Base-by-base conservation (phyloP, 2,113 vertebrate species). In the Rallus limicola region DNA sequence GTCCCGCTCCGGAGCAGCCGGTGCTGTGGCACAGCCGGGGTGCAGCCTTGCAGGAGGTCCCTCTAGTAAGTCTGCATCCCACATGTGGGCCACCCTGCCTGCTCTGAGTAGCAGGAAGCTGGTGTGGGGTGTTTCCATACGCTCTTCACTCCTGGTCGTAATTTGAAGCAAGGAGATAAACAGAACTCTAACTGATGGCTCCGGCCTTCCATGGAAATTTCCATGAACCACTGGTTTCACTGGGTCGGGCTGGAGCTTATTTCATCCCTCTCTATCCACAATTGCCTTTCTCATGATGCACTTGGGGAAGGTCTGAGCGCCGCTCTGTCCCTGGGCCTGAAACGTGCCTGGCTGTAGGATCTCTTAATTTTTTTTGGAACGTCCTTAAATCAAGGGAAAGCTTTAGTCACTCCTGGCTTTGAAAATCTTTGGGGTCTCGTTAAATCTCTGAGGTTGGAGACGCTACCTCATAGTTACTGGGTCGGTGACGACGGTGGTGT, bases 41-140 rank as follows among this genome's bases (percentile, higher is more conserved):
- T 40, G 77, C 94, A 86, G 89, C 92, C 88, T 72, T 6, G 6
- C 90, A 82, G 94, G 93, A 92, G 95, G 95, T 74, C 86, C 87
- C 0, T 70, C 86, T 87, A 0, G 1, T 6, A 62, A 95, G 17
- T 78, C 92, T 96, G 95, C 33, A 86, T n/a, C 58, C 91, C 93
- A 93, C 82, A 92, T 93, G 91, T 94, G 91, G 93, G 86, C 93
- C 93, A 96, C 95, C 96, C 95, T 33, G 81, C 80, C 44, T 40
- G 88, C 31, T 86, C 6, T 38, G 92, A 86, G 93, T 13, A 69
- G 85, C 76, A 60, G 90, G 95, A 69, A 96, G 69, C 42, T 1
- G 0, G 48, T 72, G 44, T 46, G 44, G 93, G 95, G 93, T 96
- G 95, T 96, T 96, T 93, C 90, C 83, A 28, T 5, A 46, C 86